Conservation (phyloP, 2,888 invertebrate genomes). For the Drosophila paracracens region DNA sequence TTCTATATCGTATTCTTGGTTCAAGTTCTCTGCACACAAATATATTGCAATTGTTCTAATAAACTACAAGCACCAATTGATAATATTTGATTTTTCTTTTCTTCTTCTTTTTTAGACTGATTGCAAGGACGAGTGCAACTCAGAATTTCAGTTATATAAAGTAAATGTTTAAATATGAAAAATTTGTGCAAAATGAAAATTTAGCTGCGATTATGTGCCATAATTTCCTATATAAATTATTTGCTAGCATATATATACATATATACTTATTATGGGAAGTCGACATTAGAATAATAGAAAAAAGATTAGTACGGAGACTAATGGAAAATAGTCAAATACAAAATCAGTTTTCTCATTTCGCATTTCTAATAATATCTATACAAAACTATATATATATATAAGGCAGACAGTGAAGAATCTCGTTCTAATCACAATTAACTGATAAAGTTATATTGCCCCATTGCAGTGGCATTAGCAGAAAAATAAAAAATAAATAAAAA, state of each 20-base stretch:
- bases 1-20: constrained; percentile 36
- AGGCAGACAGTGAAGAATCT: background rate
- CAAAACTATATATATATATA: background rate
- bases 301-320: background rate
- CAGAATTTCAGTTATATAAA: background rate
- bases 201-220: background rate
- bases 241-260: background rate
- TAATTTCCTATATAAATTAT: background rate
- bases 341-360: background rate
- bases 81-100: constrained; percentile 9
- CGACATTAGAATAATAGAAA: background rate
- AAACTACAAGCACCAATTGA: constrained; percentile 31
- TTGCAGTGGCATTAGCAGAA: constrained; percentile 22
- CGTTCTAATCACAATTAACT: background rate
- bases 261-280: background rate
- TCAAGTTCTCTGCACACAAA: constrained; percentile 46
- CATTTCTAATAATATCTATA: background rate
- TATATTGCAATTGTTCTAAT: constrained; percentile 18
- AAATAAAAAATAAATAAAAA: background rate
- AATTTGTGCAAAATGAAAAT: background rate
- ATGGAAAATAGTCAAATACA: background rate
- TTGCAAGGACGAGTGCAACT: constrained; percentile 16
- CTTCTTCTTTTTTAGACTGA: background rate
- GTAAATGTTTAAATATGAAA: background rate
- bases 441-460: constrained; percentile 32